These are phyloP conservation scores for Tigriopus japonicus DNA, from an alignment of 1,140 invertebrate species.

Conservation along the genomic window DNA sequence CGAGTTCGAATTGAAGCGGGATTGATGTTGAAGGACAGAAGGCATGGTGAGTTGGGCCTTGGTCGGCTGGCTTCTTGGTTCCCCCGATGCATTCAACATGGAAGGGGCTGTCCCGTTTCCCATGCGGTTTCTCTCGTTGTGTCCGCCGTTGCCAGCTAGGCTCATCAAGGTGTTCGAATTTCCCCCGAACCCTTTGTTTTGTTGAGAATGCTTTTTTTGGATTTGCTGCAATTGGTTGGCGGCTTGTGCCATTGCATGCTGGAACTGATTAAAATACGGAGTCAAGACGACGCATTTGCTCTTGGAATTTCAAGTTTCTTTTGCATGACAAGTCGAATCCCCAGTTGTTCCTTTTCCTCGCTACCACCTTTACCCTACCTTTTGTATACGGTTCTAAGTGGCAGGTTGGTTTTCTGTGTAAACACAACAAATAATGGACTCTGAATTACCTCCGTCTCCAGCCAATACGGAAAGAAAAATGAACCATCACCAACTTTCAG, in stretches of 20 bases:
- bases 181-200: constrained; percentile 29
- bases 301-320: too few relatives aligned
- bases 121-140: constrained; percentile 15
- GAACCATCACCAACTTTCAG: too few relatives aligned
- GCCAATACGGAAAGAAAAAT: too few relatives aligned
- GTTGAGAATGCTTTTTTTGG: constrained; percentile 42
- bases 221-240: constrained; percentile 59
- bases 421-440: too few relatives aligned
- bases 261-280: constrained; percentile 29
- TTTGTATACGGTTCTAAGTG: too few relatives aligned
- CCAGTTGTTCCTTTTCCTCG: too few relatives aligned
- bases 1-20: constrained; percentile 18
- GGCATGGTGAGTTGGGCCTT: constrained; percentile 25
- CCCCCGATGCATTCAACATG: constrained; percentile 1
- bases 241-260: constrained; percentile 57
- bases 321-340: too few relatives aligned
- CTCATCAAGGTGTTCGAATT: constrained; percentile 22
- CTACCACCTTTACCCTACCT: too few relatives aligned
- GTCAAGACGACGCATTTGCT: too few relatives aligned
- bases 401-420: too few relatives aligned
- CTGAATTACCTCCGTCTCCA: too few relatives aligned
- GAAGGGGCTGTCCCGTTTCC: not conserved
- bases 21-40: constrained; percentile 25
- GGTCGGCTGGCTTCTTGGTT: constrained; percentile 10
- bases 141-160: constrained; percentile 19